Percentiles rank a stretch among this genome's conserved stretches.
Evolutionary conservation across 2,113 vertebrate genomes (phyloP).

Genomic region (Pomatostomus ruficeps): DNA sequence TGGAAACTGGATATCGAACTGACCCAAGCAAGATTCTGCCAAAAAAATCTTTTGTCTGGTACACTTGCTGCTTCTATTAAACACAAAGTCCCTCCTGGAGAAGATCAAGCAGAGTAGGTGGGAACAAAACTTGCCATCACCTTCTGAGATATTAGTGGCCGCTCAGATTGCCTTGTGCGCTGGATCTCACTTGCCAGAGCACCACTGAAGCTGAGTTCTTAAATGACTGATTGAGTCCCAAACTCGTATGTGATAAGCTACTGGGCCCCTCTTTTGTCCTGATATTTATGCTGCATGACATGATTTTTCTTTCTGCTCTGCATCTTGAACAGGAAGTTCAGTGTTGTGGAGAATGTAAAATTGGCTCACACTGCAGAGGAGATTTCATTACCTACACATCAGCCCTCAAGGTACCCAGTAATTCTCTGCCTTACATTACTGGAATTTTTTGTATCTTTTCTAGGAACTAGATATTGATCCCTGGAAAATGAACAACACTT

Average conservation of each 20-base stretch:
- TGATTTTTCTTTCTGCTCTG: neutral
- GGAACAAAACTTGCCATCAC: neutral
- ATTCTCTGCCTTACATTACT: conserved; percentile 22
- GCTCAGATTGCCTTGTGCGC: neutral
- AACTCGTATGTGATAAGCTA: neutral
- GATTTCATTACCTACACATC: neutral
- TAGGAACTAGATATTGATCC: conserved; percentile 47
- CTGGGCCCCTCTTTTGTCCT: neutral
- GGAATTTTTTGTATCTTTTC: conserved; percentile 44
- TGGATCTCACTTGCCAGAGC: neutral
- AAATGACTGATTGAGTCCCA: neutral
- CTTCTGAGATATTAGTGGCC: neutral
- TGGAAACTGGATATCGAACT: neutral
- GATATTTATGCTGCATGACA: neutral
- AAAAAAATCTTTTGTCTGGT: neutral
- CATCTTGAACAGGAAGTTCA: neutral
- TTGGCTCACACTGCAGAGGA: neutral
- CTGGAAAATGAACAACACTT: conserved; percentile 38
- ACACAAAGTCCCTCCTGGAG: neutral
- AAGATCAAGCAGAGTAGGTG: neutral
- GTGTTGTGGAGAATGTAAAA: neutral
- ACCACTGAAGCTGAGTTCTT: neutral
- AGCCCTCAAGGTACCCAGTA: neutral
- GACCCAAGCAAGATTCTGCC: neutral
- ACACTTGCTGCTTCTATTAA: neutral